Evolutionary conservation across 1,140 invertebrate genomes (phyloP).

Genomic region (Leguminivora glycinivorella): DNA sequence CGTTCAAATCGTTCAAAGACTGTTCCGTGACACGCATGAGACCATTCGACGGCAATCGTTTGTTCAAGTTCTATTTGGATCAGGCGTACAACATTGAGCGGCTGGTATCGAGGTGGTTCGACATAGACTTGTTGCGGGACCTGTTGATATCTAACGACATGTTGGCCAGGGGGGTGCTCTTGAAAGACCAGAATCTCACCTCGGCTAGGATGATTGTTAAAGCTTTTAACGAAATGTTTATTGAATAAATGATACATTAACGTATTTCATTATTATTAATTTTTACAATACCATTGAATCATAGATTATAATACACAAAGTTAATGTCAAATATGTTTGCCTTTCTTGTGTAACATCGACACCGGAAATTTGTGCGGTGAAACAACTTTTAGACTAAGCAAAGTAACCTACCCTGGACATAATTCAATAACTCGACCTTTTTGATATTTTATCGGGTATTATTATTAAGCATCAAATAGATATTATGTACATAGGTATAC

Average conservation of each 20-base stretch:
- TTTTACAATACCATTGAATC: no score
- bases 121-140: conserved; percentile 45
- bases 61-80: conserved; percentile 32
- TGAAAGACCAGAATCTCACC: neutral
- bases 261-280: no score
- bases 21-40: conserved; percentile 34
- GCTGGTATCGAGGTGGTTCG: conserved; percentile 45
- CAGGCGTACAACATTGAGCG: conserved; percentile 39
- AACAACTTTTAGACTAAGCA: no score
- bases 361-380: no score
- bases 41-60: neutral
- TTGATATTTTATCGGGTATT: no score
- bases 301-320: no score
- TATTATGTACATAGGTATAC: no score
- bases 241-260: neutral
- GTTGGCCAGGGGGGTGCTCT: neutral
- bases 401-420: no score
- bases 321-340: no score
- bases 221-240: neutral
- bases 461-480: no score
- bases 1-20: conserved; percentile 36
- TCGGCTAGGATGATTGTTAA: neutral
- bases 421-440: no score
- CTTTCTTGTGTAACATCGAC: no score
- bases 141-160: conserved; percentile 41